These are phyloP conservation scores for Channa striata DNA, from an alignment of 2,797 vertebrate species.

Conservation along the genomic window DNA sequence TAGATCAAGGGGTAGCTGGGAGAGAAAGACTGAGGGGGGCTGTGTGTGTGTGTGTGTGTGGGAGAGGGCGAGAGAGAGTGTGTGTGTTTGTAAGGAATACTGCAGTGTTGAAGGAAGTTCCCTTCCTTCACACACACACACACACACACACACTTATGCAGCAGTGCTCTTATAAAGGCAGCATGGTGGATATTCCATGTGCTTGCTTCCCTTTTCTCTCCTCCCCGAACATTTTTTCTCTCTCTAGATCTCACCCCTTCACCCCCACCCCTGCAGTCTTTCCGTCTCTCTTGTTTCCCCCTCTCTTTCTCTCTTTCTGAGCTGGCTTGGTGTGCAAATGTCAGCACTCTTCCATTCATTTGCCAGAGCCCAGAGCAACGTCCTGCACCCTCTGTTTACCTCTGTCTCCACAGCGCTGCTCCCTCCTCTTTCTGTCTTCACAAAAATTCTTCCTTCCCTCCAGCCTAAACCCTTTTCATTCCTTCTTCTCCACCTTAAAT, in stretches of 20 bases:
- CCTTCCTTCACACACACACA: constrained; percentile 48
- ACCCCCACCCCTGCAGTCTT: constrained; percentile 28
- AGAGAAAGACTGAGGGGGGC: constrained; percentile 80
- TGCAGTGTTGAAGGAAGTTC: constrained; percentile 83
- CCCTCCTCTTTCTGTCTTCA: constrained; percentile 27
- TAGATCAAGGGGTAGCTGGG: constrained; percentile 84
- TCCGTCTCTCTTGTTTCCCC: constrained; percentile 56
- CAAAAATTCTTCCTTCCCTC: constrained; percentile 8
- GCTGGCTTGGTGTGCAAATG: constrained; percentile 77
- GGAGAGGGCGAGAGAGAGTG: constrained; percentile 12
- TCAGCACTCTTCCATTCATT: constrained; percentile 81
- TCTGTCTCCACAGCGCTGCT: constrained; percentile 61
- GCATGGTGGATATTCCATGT: constrained; percentile 67
- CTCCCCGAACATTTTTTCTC: constrained; percentile 40
- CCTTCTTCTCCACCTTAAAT: constrained; percentile 5
- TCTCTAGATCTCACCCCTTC: constrained; percentile 5
- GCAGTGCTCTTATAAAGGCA: constrained; percentile 73
- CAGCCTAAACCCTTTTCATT: constrained; percentile 33
- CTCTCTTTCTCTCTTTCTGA: constrained; percentile 60
- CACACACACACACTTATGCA: constrained; percentile 67
- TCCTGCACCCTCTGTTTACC: constrained; percentile 76
- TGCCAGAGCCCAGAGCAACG: constrained; percentile 73
- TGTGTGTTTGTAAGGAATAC: constrained; percentile 71
- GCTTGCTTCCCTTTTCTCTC: constrained; percentile 46
- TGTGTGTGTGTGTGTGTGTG: constrained; percentile 52